These are phyloP conservation scores for Acridotheres tristis DNA, from an alignment of 2,797 vertebrate genomes.

Conservation along the genomic window DNA sequence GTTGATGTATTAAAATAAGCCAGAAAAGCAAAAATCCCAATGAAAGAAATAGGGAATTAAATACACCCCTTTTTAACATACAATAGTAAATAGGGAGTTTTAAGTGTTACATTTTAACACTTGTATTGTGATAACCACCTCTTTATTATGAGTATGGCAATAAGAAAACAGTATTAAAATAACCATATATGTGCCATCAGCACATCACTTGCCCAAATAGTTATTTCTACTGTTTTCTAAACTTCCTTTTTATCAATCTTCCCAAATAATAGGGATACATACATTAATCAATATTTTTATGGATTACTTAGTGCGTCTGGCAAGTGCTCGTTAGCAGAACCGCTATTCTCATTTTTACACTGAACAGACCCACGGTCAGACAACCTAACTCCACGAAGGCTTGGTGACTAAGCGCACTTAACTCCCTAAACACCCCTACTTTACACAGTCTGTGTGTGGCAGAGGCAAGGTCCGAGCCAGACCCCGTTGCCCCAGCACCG, in stretches of 20 bases:
- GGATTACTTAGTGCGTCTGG: rapidly evolving
- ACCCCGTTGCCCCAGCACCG: neutral
- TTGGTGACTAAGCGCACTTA: rapidly evolving
- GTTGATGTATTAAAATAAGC: neutral
- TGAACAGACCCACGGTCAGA: rapidly evolving
- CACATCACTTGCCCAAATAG: neutral
- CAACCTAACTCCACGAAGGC: neutral
- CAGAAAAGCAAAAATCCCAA: neutral
- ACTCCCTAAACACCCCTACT: rapidly evolving
- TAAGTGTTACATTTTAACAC: neutral
- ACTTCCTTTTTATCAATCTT: rapidly evolving
- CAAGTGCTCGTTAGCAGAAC: rapidly evolving
- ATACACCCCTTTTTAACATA: neutral
- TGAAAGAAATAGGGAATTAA: neutral
- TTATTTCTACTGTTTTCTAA: neutral
- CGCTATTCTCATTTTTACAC: rapidly evolving
- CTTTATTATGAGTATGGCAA: neutral
- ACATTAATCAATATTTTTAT: rapidly evolving
- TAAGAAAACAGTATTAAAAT: neutral
- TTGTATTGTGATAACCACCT: neutral
- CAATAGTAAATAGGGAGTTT: neutral
- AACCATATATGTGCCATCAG: rapidly evolving
- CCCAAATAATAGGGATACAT: rapidly evolving
- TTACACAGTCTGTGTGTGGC: rapidly evolving
- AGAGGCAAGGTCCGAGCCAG: rapidly evolving